Base-by-base conservation (phyloP, 2,797 vertebrate species). In the Peromyscus nudipes region DNA sequence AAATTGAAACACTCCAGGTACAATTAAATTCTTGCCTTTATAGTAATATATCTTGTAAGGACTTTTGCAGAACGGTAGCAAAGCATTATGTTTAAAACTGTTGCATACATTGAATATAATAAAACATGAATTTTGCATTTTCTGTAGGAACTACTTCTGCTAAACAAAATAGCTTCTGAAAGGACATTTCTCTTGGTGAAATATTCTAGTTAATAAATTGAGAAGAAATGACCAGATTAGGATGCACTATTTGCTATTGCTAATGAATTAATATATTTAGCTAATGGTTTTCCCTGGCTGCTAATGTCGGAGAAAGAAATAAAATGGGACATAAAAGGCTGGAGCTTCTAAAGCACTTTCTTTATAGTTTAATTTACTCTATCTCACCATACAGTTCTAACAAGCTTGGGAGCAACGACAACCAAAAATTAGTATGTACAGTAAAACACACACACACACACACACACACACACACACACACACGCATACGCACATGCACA, bases 241-340 rank as follows among this genome's bases (percentile, higher is more conserved):
- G 73, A 34, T 90, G 87, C 0, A 73, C 2, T 34, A 64, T 64
- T 92, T 97, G 89, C 62, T 94, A 89, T 13, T n/a, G 17, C 13
- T 91, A 96, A 94, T 91, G 57, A 94, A 95, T 96, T 85, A 96
- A 95, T 82, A 94, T 94, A 94, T 96, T 94, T 96, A 92, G 67
- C 52, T 90, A 97, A 95, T 52, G 19, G 60, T 69, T 95, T 90
- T 49, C 17, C 52, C 55, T n/a, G 79, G 10, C 40, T 92, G 65
- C 40, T 92, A 91, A 91, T 11, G 82, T 85, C 37, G 92, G 16
- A 82, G 37, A 94, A 95, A 93, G 87, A 82, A 91, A 96, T 67
- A 40, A 92, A 90, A 90, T 40, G n/a, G 46, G 14, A 85, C 52
- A 84, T 80, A 90, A 84, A 79, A 6, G 65, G 27, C 40, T 57